Conservation (phyloP, 2,797 vertebrate genomes). For the Arremon brunneinucha region DNA sequence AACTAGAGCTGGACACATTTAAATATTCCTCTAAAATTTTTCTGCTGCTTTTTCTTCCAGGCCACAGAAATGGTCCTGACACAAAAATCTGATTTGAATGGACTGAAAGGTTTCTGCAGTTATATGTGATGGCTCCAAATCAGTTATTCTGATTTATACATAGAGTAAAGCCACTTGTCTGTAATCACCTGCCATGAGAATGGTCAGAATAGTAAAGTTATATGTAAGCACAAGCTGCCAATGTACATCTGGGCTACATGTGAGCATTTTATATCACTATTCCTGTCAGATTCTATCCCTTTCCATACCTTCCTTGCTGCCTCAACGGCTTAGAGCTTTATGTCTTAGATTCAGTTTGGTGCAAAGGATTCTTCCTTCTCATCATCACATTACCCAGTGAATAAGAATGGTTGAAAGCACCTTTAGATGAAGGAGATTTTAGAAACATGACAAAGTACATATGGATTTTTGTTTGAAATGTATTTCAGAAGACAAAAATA, state of each 20-base stretch:
- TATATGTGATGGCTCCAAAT: not conserved
- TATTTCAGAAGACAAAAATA: not conserved
- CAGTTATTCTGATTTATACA: not conserved
- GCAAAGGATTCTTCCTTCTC: not conserved
- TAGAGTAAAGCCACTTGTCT: not conserved
- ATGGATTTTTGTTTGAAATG: not conserved
- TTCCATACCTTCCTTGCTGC: not conserved
- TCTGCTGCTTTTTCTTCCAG: not conserved
- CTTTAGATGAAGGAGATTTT: not conserved
- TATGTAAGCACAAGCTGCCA: not conserved
- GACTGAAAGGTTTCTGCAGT: not conserved
- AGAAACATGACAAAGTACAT: not conserved
- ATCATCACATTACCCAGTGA: not conserved
- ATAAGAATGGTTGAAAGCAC: not conserved
- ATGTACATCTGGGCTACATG: not conserved
- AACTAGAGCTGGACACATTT: not conserved
- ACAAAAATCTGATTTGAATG: not conserved
- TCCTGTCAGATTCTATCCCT: not conserved
- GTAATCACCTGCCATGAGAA: not conserved
- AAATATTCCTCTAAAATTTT: not conserved
- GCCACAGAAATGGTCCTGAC: not conserved
- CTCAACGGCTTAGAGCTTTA: not conserved
- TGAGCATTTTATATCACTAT: too few species aligned
- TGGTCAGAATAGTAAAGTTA: not conserved
- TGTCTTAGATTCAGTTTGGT: not conserved